phyloP scores from a whole-genome alignment of 2,888 invertebrate species.

The Drosophila diplacantha region DNA sequence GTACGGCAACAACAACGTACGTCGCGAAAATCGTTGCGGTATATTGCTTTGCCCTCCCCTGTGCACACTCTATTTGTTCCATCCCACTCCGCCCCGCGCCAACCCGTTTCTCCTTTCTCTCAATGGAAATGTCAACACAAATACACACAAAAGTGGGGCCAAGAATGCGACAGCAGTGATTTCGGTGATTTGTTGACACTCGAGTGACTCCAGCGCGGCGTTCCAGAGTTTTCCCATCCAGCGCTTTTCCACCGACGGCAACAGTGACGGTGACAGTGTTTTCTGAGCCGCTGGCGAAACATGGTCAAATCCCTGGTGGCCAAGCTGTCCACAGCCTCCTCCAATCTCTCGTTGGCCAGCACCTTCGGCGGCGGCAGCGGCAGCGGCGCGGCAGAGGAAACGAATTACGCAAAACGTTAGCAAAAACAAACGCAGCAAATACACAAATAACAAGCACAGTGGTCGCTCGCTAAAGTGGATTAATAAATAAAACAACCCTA shows the following conservation, averaged over 20 bases:
- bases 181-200: conserved; percentile 35
- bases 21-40: conserved; percentile 37
- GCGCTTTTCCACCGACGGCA: conserved; percentile 1
- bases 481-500: background rate
- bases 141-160: conserved; percentile 15
- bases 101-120: background rate
- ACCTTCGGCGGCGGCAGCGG: conserved; percentile 66
- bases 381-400: conserved; percentile 59
- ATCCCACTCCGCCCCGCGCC: background rate
- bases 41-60: conserved; percentile 9
- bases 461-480: conserved; percentile 8
- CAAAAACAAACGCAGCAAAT: conserved; percentile 39
- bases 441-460: conserved; percentile 32
- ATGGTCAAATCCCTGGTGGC: conserved; percentile 77
- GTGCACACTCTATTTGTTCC: conserved; percentile 2
- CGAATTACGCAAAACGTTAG: conserved; percentile 74
- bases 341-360: conserved; percentile 72
- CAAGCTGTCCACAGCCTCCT: conserved; percentile 75
- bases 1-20: conserved; percentile 8
- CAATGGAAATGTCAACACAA: conserved; percentile 33
- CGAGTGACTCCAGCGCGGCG: conserved; percentile 16
- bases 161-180: conserved; percentile 36
- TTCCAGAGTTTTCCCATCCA: conserved; percentile 14
- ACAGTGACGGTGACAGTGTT: background rate
- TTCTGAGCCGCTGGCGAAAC: conserved; percentile 20